Conservation (phyloP, 2,797 vertebrate species). For the Chiloscyllium punctatum region DNA sequence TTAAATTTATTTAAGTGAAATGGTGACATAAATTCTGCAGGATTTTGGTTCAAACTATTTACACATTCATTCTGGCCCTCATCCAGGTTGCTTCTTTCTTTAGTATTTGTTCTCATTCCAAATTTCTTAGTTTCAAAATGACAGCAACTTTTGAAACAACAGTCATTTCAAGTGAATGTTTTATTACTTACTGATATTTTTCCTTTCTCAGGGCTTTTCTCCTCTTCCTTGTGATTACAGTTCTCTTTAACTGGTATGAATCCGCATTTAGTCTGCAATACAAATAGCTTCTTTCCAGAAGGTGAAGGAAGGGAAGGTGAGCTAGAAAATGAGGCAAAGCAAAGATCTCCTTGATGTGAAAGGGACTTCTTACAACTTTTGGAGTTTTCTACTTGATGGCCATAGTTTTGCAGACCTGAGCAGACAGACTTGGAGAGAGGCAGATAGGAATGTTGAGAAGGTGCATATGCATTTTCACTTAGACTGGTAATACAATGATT, state of each 20-base stretch:
- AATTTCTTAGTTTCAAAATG: not conserved
- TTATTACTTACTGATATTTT: slow-evolving; percentile 24
- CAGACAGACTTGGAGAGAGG: slow-evolving; percentile 42
- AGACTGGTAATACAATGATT: not conserved
- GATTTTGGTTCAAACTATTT: not conserved
- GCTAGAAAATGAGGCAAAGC: not conserved
- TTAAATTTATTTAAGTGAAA: not conserved
- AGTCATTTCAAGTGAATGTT: not conserved
- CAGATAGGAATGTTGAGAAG: slow-evolving; percentile 45
- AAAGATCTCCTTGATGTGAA: slow-evolving; percentile 14
- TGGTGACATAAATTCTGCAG: not conserved
- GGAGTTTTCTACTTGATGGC: not conserved
- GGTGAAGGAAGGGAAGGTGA: not conserved
- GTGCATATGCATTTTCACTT: slow-evolving; percentile 36
- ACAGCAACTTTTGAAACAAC: not conserved
- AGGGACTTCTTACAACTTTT: slow-evolving; percentile 19
- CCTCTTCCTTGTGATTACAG: not conserved
- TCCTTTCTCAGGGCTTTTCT: not conserved
- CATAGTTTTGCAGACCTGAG: slow-evolving; percentile 40
- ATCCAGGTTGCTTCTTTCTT: not conserved
- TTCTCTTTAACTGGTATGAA: not conserved
- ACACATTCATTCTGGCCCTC: not conserved
- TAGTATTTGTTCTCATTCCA: not conserved
- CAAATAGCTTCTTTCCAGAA: not conserved
- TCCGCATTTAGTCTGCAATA: not conserved